These are phyloP conservation scores for Nasonia longicornis DNA, from an alignment of 1,140 invertebrate genomes.

Conservation along the genomic window DNA sequence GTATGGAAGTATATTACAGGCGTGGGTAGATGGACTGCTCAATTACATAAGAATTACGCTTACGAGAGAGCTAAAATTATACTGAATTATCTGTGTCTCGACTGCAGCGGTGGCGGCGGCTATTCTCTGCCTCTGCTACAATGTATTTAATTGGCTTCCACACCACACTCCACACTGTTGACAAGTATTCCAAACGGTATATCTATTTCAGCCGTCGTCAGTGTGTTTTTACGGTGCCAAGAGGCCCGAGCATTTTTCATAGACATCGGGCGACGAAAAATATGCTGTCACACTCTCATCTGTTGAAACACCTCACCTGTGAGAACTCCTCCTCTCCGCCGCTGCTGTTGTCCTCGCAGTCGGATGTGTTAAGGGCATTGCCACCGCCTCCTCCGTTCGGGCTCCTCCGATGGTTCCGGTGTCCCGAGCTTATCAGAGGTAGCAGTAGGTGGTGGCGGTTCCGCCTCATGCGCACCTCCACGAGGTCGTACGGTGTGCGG, in stretches of 20 bases:
- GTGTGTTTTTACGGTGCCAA: not conserved
- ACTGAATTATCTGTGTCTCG: not conserved
- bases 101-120: no score
- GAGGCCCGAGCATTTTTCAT: not conserved
- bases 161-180: not conserved
- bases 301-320: slow-evolving; percentile 54
- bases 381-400: not conserved
- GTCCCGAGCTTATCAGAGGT: slow-evolving; percentile 60
- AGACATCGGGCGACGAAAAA: not conserved
- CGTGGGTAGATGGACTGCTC: not conserved
- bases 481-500: slow-evolving; percentile 62
- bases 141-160: slow-evolving; percentile 13
- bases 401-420: slow-evolving; percentile 55
- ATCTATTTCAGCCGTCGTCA: not conserved
- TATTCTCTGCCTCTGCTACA: not conserved
- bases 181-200: slow-evolving; percentile 17
- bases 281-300: no score
- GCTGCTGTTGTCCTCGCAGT: slow-evolving; percentile 70
- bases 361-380: slow-evolving; percentile 59
- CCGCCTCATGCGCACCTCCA: slow-evolving; percentile 61
- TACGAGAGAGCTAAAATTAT: not conserved
- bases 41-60: slow-evolving; percentile 9
- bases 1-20: not conserved
- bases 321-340: slow-evolving; percentile 67
- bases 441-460: slow-evolving; percentile 58